phyloP scores from a whole-genome alignment of 2,888 invertebrate species.

The Clitarchus hookeri region DNA sequence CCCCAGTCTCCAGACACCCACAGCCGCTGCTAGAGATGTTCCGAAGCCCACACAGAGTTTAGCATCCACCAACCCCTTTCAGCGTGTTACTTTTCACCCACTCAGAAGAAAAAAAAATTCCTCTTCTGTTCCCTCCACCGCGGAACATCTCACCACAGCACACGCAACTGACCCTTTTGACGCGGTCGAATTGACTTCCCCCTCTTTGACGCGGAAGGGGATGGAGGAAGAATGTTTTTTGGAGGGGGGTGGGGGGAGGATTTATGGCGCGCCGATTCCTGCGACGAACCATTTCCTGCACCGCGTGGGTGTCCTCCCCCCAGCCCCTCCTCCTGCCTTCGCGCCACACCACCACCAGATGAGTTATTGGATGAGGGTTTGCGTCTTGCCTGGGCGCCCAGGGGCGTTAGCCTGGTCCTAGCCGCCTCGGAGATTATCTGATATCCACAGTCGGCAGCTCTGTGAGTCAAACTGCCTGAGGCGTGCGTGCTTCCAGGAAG shows the following conservation, averaged over 20 bases:
- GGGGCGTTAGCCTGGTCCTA: neutral
- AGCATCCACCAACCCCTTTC: no score
- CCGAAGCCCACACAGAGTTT: no score
- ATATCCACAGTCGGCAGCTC: no score
- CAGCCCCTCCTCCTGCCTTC: neutral
- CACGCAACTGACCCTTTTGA: neutral
- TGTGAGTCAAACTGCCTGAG: no score
- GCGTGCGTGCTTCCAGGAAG: no score
- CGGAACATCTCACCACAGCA: neutral
- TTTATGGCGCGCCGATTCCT: constrained; percentile 4
- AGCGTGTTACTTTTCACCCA: no score
- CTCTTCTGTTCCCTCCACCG: neutral
- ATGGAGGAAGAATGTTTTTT: neutral
- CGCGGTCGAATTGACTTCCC: constrained; percentile 14
- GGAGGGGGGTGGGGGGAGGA: neutral
- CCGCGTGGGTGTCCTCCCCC: neutral
- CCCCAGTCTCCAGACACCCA: no score
- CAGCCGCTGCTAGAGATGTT: no score
- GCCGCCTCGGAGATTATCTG: neutral
- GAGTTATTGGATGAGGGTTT: neutral
- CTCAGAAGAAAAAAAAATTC: no score
- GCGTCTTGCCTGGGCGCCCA: neutral
- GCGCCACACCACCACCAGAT: neutral
- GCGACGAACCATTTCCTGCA: neutral
- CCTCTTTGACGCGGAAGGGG: neutral